Evolutionary conservation across 2,888 invertebrate genomes (phyloP), one percentile per base, ranked within the genome.

Genomic region (Drosophila putrida): DNA sequence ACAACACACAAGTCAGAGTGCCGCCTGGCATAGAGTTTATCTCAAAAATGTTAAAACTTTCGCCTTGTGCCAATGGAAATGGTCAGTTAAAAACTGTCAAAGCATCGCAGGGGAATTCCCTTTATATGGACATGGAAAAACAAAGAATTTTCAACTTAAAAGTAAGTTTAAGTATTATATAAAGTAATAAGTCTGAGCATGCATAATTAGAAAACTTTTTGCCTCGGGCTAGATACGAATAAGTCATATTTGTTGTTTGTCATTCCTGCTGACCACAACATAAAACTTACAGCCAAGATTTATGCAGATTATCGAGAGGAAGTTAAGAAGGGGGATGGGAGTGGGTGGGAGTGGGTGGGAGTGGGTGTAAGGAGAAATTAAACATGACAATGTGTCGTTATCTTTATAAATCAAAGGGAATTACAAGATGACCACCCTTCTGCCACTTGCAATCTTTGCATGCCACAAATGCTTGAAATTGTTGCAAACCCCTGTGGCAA

Each of bases 381-480:
- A 82, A 81, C 88, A 89, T 61, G 79, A 88, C 80, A 78, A 81
- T 78, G 82, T 72, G 72, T 69, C 77, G 75, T 78, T 82, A 88
- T 88, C 82, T 88, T 82, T 86, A 90, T 90, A 90, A 90, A 90
- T 90, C 90, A 90, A 90, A 90, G 80, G 81, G 90, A 81, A 86
- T 90, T 90, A 90, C 78, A 78, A 66, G 69, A 62, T 71, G 69
- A 53, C 41, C 43, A 44, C 41, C 47, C 25, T 25, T 33, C 20
- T 20, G 11, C 11, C 4, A n/a, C 50, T 43, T 38, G 41, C 61
- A 47, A 67, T 53, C 57, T 55, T 62, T 72, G 67, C 71, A 62
- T 64, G 72, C 69, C 71, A 44, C 60, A 73, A 66, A 76, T 85
- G 59, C 74, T 53, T 41, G 51, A 66, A 69, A 78, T 78, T 68